Evolutionary conservation across 2,888 invertebrate species (phyloP).

Genomic region (Anticlea derivata): DNA sequence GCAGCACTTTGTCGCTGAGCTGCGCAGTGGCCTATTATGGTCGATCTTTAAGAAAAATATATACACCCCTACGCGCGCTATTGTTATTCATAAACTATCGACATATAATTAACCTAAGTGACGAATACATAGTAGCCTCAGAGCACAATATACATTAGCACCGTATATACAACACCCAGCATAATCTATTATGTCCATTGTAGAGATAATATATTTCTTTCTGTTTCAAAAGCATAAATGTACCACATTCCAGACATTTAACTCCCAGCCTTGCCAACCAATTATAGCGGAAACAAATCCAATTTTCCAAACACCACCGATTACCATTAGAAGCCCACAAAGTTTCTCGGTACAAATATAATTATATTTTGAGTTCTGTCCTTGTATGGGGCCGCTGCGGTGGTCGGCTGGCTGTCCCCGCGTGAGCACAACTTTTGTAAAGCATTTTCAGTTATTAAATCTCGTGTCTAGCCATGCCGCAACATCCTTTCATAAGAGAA

Average conservation of each 20-base stretch:
- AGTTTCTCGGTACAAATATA: conserved; percentile 22
- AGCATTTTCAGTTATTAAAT: conserved; percentile 38
- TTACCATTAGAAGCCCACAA: conserved; percentile 22
- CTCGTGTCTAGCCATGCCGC: conserved; percentile 23
- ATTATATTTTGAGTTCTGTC: conserved; percentile 16
- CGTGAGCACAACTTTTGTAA: conserved; percentile 10
- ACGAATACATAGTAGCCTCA: too few relatives aligned
- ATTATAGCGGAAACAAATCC: conserved; percentile 12
- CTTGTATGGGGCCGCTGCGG: neutral
- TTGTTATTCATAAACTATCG: too few relatives aligned
- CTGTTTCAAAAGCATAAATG: too few relatives aligned
- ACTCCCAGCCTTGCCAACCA: neutral
- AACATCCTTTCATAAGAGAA: conserved; percentile 32
- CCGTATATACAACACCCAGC: too few relatives aligned
- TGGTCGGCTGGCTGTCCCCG: neutral
- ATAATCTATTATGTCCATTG: too few relatives aligned
- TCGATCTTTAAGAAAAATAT: too few relatives aligned
- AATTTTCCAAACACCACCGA: conserved; percentile 10
- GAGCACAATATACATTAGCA: too few relatives aligned
- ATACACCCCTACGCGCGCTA: too few relatives aligned
- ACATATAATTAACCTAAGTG: too few relatives aligned
- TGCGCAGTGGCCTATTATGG: too few relatives aligned
- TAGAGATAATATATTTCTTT: too few relatives aligned
- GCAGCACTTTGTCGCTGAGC: too few relatives aligned
- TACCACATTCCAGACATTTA: neutral